Percentiles rank a stretch among this genome's conserved stretches.
These are phyloP conservation scores for Caenorhabditis panamensis DNA, from an alignment of 2,888 invertebrate genomes.

Conservation along the genomic window DNA sequence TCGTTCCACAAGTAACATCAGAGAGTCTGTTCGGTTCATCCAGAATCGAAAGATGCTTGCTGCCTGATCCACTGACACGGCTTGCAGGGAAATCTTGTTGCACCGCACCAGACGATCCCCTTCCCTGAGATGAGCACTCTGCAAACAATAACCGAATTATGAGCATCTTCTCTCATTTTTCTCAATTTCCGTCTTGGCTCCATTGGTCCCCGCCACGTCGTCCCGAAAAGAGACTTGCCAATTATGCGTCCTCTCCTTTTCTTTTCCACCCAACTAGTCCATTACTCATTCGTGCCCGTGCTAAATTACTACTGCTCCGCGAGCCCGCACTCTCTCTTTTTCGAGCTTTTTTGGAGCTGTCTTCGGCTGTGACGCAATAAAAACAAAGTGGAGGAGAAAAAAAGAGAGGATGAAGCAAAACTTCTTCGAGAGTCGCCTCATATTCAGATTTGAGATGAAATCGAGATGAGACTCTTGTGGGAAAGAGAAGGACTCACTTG, in stretches of 20 bases:
- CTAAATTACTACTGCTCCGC: constrained; percentile 23
- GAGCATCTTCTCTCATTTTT: not conserved
- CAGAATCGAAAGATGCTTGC: constrained; percentile 50
- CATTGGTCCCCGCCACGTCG: not conserved
- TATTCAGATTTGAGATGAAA: not conserved
- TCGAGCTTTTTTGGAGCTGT: not conserved
- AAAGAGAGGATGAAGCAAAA: not conserved
- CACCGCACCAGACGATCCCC: constrained; percentile 53
- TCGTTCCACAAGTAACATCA: constrained; percentile 30
- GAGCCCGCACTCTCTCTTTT: constrained; percentile 5
- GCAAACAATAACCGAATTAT: constrained; percentile 36
- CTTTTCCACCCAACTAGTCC: constrained; percentile 7
- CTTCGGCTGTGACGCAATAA: not conserved
- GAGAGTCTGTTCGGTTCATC: constrained; percentile 31
- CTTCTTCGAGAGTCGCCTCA: not conserved
- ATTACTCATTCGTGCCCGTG: constrained; percentile 36
- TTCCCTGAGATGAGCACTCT: constrained; percentile 34
- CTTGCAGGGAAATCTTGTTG: constrained; percentile 32
- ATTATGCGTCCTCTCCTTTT: constrained; percentile 31
- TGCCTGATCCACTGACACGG: constrained; percentile 55
- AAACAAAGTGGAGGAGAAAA: not conserved
- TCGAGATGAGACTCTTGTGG: not conserved
- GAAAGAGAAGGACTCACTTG: constrained; percentile 23
- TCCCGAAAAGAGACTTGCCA: constrained; percentile 3
- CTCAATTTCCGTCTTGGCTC: too few relatives aligned